Percentiles rank a stretch among this genome's conserved stretches.
Evolutionary conservation across 2,797 vertebrate species (phyloP).

Genomic region (Botia kubotai): DNA sequence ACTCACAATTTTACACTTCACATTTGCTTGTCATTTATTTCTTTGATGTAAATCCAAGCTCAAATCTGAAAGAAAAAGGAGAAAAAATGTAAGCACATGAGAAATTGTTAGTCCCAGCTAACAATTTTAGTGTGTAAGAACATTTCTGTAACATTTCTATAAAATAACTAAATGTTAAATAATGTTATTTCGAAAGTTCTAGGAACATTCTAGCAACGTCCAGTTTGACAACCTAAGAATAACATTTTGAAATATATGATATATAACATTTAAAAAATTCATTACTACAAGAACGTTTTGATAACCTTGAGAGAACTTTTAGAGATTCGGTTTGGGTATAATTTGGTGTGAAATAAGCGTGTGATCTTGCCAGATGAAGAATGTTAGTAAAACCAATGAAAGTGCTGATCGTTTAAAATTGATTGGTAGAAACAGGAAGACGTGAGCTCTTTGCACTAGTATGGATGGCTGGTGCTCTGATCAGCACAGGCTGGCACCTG

Average conservation of each 20-base stretch:
- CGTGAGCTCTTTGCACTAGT: background rate
- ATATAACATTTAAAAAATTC: too few relatives aligned
- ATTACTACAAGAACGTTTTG: too few relatives aligned
- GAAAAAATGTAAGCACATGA: background rate
- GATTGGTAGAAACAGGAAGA: background rate
- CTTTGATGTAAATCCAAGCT: conserved; percentile 37
- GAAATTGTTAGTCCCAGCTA: background rate
- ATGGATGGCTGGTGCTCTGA: background rate
- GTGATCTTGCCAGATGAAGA: background rate
- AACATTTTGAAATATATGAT: too few relatives aligned
- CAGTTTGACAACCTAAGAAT: too few relatives aligned
- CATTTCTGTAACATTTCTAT: too few relatives aligned
- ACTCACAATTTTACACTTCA: conserved; percentile 16
- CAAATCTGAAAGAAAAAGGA: conserved; percentile 1
- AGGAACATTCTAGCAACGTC: too few relatives aligned
- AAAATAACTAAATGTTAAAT: too few relatives aligned
- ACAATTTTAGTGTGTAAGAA: too few relatives aligned
- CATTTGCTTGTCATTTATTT: conserved; percentile 16
- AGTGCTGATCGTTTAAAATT: background rate
- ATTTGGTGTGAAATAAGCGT: background rate
- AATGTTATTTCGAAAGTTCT: too few relatives aligned
- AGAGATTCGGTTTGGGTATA: background rate
- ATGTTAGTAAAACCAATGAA: background rate
- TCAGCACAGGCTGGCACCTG: conserved; percentile 14
- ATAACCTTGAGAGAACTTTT: too few relatives aligned